Percentiles rank a stretch among this genome's conserved stretches.
These are phyloP conservation scores for Tapirus terrestris DNA, from an alignment of 2,113 vertebrate species.

Conservation along the genomic window DNA sequence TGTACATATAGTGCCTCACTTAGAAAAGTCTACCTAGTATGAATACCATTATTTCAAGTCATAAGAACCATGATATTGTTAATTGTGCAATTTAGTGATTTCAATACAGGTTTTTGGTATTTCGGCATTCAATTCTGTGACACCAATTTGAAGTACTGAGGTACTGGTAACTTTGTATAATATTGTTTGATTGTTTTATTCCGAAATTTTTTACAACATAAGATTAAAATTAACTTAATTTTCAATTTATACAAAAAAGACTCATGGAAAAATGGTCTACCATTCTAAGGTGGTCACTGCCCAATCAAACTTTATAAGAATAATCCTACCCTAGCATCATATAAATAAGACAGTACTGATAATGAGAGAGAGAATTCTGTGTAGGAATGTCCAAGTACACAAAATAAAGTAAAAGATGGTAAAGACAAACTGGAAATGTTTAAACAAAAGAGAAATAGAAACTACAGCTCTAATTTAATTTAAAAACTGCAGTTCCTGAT, in stretches of 20 bases:
- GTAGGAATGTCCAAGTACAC: neutral
- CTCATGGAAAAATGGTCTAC: neutral
- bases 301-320: neutral
- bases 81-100: neutral
- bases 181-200: constrained; percentile 18
- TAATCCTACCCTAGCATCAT: neutral
- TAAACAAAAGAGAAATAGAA: neutral
- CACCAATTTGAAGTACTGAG: neutral
- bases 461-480: neutral
- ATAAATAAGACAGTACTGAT: neutral
- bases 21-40: neutral
- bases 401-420: neutral
- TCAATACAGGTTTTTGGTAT: neutral
- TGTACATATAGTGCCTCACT: neutral
- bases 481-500: neutral
- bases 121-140: neutral
- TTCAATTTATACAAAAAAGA: neutral
- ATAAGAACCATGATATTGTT: neutral
- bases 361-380: neutral
- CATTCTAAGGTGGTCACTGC: neutral
- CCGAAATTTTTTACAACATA: neutral
- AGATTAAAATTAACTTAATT: constrained; percentile 22
- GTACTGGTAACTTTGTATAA: neutral
- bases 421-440: neutral
- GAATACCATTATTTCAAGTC: neutral